These are phyloP conservation scores for Lasioglossum marginatum DNA, from an alignment of 2,888 invertebrate species.

Conservation along the genomic window DNA sequence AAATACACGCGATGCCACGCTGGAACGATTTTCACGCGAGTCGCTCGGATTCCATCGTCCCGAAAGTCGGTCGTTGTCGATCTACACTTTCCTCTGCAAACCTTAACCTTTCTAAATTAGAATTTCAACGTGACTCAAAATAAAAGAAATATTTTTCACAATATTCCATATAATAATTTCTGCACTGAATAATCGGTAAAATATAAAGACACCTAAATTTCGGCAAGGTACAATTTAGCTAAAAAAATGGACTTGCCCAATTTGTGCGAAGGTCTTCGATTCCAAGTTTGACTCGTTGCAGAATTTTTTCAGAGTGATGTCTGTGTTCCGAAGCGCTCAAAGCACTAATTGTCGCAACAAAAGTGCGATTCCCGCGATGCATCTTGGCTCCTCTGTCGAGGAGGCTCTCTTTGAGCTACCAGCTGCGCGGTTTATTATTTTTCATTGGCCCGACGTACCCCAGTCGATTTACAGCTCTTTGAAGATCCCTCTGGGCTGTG, in stretches of 20 bases:
- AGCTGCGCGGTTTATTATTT: constrained; percentile 60
- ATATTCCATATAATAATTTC: background rate
- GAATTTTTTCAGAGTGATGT: background rate
- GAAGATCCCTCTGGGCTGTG: constrained; percentile 27
- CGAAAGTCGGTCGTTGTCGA: background rate
- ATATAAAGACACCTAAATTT: background rate
- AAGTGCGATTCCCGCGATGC: background rate
- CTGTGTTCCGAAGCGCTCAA: background rate
- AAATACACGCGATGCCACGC: constrained; percentile 35
- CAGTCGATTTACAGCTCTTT: constrained; percentile 55
- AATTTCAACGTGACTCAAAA: background rate
- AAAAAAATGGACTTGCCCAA: background rate
- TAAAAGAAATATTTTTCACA: background rate
- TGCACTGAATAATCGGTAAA: background rate
- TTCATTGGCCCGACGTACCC: constrained; percentile 42
- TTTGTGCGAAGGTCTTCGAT: background rate
- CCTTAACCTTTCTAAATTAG: background rate
- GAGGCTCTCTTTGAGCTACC: constrained; percentile 39
- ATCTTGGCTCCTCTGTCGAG: constrained; percentile 1
- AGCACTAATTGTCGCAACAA: constrained; percentile 33
- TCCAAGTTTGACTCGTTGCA: background rate
- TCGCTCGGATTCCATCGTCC: constrained; percentile 5
- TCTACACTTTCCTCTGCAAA: background rate
- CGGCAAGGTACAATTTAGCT: background rate
- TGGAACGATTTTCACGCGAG: constrained; percentile 24